Base-by-base conservation (phyloP, 2,888 invertebrate genomes). In the Torymus aiolomorphi region DNA sequence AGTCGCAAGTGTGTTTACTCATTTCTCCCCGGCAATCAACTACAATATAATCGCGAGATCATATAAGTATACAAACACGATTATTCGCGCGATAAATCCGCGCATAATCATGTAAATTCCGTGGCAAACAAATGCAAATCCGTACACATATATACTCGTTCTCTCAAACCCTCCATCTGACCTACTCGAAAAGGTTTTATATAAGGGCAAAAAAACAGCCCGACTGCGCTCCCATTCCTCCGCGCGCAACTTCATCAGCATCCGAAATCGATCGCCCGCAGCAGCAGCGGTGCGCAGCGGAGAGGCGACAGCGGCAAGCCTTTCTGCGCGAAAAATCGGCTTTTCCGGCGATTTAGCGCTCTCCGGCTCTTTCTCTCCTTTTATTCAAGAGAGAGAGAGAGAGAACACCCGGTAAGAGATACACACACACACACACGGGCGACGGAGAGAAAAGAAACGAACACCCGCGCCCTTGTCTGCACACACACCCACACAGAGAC, bases 281-380 rank as follows among this genome's bases (percentile, higher is more conserved):
- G 8, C 8, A 42, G 42, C 8, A 42, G 31, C 31, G 8, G 31
- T 42, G 8, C 20, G 42, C 42, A 42, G 31, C 31, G 31, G 2
- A 3, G 31, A 31, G 42, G 42, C 42, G 42, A 42, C 42, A 8
- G 8, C 31, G 31, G 31, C 42, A 42, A 42, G 42, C 42, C 42
- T 42, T 42, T 42, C 42, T 42, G 42, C 42, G 42, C 42, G 42
- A 63, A 18, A 63, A 52, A 73, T 73, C 73, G 63, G 74, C 74
- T 74, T 74, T 74, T 74, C 74, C 74, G 65, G 56, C 52, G 74
- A 63, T 74, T 74, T 74, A 65, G 65, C 74, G 42, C 42, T 42
- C 42, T 42, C 42, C 69, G 16, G 16, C 54, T 24, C 51, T 20
- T 61, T 18, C 14, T 20, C 20, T 49, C 10, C 62, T 8, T 42